Base-by-base conservation (phyloP, 2,113 vertebrate species). In the Hucho hucho region DNA sequence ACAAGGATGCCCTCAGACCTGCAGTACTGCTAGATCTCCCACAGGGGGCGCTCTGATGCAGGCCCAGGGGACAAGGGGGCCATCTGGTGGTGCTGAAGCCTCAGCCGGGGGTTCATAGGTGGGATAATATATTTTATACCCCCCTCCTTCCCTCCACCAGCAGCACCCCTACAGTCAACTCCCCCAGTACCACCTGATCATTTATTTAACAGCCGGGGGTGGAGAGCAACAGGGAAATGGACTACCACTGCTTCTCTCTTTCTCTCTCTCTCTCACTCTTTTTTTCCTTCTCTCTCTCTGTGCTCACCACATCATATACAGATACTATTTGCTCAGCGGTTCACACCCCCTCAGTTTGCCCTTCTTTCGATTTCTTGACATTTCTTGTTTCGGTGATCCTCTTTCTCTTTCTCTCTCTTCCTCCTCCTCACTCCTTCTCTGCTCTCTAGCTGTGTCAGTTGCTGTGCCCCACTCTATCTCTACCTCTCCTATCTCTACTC, bases 181-280 rank as follows among this genome's bases (percentile, higher is more conserved):
- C 70, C 37, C 2, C 3, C 2, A 59, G 26, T 9, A 16, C 4
- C 12, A 20, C 28, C 11, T 32, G 70, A 24, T 72, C n/a, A 58
- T 72, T 43, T 73, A 73, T 63, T 64, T 72, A 73, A 73, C 3
- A 64, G 24, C 18, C 4, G 59, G 32, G 29, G 29, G 71, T 43
- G 11, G 37, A 43, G 37, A 43, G 37, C 37, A 43, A 3, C 37
- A 43, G 7, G 37, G 9, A 43, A 43, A 9, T 11, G 37, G 37
- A 43, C 37, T 43, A 7, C 37, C 37, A 37, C 37, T 9, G 37
- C 37, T 43, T 43, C 37, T 43, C 37, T 43, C 37, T 43, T 9
- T 43, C 37, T 43, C 37, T 43, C 2, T 37, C 6, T 37, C 37
- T 37, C 32, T 32, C 32, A 6, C 32, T 32, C 32, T 32, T 0